Conservation (phyloP, 2,797 vertebrate species). For the Limosa lapponica region DNA sequence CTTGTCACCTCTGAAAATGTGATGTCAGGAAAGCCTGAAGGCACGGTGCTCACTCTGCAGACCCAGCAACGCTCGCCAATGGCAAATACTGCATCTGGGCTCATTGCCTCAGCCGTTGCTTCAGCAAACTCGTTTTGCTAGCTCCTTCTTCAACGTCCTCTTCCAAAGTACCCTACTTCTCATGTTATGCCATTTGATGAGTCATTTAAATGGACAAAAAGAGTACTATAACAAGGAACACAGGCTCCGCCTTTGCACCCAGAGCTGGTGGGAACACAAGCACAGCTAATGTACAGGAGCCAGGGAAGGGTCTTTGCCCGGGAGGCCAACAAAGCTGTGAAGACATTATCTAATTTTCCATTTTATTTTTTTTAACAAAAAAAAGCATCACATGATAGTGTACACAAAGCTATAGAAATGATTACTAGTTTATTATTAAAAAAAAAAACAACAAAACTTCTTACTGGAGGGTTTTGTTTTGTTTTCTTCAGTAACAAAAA, state of each 20-base stretch:
- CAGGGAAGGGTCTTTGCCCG: not conserved
- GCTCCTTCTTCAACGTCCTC: not conserved
- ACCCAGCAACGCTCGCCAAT: accelerated
- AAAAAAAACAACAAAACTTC: not conserved
- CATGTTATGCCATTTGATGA: not conserved
- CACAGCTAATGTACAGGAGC: not conserved
- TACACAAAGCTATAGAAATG: too few species aligned
- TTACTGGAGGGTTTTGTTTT: not conserved
- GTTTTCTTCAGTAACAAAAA: not conserved
- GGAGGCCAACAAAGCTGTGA: not conserved
- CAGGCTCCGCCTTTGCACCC: not conserved
- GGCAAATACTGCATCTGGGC: accelerated
- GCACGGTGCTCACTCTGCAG: not conserved
- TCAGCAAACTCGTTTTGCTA: not conserved
- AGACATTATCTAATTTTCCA: not conserved
- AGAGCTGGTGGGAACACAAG: not conserved
- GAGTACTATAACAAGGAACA: not conserved
- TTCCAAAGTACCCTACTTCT: not conserved
- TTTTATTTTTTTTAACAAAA: not conserved
- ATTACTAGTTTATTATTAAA: too few species aligned
- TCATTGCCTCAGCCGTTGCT: not conserved
- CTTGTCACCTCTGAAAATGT: not conserved
- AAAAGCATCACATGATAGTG: not conserved
- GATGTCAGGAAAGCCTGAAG: not conserved
- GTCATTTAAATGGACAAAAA: not conserved